phyloP scores from a whole-genome alignment of 2,888 invertebrate species.

The Hirtodrosophila alboralis region DNA sequence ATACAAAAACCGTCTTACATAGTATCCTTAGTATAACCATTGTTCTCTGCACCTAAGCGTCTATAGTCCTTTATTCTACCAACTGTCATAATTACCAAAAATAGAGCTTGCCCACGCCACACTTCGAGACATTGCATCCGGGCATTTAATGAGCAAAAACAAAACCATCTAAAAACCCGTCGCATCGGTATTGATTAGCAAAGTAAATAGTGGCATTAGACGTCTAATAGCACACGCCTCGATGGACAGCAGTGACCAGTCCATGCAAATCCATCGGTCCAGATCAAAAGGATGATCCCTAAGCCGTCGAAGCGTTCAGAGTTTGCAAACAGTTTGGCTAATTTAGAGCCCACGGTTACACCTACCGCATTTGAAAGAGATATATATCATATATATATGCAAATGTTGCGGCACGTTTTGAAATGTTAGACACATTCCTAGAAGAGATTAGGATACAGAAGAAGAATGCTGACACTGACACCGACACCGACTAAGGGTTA shows the following conservation, averaged over 20 bases:
- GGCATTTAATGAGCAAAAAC: slow-evolving; percentile 44
- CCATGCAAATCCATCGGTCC: slow-evolving; percentile 10
- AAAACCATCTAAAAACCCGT: slow-evolving; percentile 14
- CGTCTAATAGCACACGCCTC: slow-evolving; percentile 59
- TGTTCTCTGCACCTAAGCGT: too few relatives aligned
- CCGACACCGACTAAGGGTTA: slow-evolving; percentile 56
- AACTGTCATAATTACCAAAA: slow-evolving; percentile 39
- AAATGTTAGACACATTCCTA: slow-evolving; percentile 49
- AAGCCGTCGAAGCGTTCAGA: slow-evolving; percentile 38
- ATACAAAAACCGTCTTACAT: too few relatives aligned
- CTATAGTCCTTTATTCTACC: slow-evolving; percentile 20
- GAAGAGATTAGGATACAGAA: slow-evolving; percentile 49
- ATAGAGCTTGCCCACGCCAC: slow-evolving; percentile 13
- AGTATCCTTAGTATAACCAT: too few relatives aligned
- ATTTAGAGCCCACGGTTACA: slow-evolving; percentile 57
- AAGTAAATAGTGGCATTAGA: slow-evolving; percentile 53
- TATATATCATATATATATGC: slow-evolving; percentile 14
- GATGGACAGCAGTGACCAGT: slow-evolving; percentile 2
- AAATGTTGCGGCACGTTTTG: slow-evolving; percentile 56
- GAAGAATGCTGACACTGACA: slow-evolving; percentile 21
- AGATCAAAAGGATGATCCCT: slow-evolving; percentile 24
- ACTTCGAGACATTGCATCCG: slow-evolving; percentile 11
- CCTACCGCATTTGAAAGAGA: slow-evolving; percentile 18
- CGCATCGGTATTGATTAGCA: slow-evolving; percentile 50
- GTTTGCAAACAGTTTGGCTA: slow-evolving; percentile 72